Conservation (phyloP, 2,113 vertebrate species). For the Smithornis capensis region DNA sequence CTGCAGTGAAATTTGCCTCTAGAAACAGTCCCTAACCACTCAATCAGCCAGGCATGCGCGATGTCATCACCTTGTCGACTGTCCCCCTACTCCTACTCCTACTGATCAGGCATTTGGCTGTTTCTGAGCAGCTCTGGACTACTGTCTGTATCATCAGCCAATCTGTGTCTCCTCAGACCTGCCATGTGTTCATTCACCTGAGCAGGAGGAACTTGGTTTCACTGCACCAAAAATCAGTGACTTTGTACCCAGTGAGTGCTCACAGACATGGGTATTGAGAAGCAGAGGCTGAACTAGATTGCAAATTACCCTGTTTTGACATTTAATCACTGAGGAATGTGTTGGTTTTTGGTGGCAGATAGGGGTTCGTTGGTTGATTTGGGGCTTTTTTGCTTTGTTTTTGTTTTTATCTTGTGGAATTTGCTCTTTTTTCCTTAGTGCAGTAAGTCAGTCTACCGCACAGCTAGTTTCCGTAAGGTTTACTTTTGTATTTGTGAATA, state of each 20-base stretch:
- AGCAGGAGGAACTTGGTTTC: accelerated
- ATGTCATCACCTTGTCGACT: neutral
- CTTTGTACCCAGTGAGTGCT: neutral
- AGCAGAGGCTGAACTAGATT: neutral
- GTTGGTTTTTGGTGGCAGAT: neutral
- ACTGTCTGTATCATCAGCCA: neutral
- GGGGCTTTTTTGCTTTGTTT: neutral
- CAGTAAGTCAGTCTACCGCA: neutral
- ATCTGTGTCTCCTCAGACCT: neutral
- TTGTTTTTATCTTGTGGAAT: neutral
- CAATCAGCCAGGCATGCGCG: accelerated
- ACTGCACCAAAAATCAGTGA: neutral
- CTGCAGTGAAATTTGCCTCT: neutral
- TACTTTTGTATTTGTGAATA: neutral
- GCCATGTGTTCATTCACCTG: accelerated
- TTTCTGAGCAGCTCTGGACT: neutral
- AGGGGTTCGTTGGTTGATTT: neutral
- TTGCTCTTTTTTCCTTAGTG: neutral
- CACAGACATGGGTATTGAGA: neutral
- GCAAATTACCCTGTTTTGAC: neutral
- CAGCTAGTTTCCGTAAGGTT: neutral
- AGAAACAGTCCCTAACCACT: neutral
- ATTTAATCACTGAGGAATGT: neutral
- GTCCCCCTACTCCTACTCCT: neutral
- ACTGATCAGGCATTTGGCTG: neutral